phyloP scores from a whole-genome alignment of 2,113 vertebrate genomes.

The Cottus gobio region DNA sequence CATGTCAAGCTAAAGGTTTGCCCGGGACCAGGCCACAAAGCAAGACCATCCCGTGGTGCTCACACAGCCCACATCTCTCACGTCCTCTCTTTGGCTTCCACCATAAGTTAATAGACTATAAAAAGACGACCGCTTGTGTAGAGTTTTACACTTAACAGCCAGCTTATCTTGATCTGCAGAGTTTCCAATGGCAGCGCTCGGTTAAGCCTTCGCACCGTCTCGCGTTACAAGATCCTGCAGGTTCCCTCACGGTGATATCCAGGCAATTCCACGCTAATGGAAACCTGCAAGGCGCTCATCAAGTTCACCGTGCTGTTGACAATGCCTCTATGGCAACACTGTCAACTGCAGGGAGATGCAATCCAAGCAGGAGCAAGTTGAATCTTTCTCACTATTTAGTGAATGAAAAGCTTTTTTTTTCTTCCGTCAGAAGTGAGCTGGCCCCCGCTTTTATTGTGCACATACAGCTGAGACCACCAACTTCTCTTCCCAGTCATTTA shows the following conservation, averaged over 20 bases:
- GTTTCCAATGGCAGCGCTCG: conserved; percentile 63
- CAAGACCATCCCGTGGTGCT: conserved; percentile 36
- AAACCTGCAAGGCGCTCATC: conserved; percentile 36
- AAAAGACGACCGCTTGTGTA: conserved; percentile 61
- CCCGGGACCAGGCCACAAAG: conserved; percentile 49
- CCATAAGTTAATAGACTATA: conserved; percentile 66
- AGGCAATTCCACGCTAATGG: conserved; percentile 40
- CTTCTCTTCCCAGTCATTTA: conserved; percentile 32
- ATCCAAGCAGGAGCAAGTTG: not conserved
- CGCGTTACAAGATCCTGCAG: conserved; percentile 54
- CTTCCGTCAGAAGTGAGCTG: not conserved
- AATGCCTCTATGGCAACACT: conserved; percentile 55
- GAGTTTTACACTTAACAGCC: conserved; percentile 50
- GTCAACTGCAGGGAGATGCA: conserved; percentile 34
- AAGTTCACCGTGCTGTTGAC: conserved; percentile 53
- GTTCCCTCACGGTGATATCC: conserved; percentile 51
- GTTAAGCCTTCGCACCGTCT: conserved; percentile 55
- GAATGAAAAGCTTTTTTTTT: conserved; percentile 19
- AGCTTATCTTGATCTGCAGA: conserved; percentile 71
- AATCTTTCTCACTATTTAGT: conserved; percentile 27
- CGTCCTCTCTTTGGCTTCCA: conserved; percentile 13
- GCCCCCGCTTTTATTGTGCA: conserved; percentile 10
- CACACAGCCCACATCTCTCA: not conserved
- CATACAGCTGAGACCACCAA: conserved; percentile 33
- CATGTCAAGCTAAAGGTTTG: conserved; percentile 53